phyloP scores from a whole-genome alignment of 2,888 invertebrate species.

The Diaphora mendica region DNA sequence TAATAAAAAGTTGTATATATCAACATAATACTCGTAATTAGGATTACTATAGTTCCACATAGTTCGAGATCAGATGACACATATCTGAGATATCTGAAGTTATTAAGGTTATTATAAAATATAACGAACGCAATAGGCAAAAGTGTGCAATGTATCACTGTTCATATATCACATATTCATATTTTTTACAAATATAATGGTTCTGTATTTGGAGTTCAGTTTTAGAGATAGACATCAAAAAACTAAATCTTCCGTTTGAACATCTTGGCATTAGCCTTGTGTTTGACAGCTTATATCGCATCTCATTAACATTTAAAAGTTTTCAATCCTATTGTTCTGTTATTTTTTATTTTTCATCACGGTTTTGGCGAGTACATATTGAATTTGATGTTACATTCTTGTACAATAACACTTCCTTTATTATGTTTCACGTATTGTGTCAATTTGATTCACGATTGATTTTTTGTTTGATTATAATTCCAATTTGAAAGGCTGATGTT shows the following conservation, averaged over 20 bases:
- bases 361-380: conserved; percentile 29
- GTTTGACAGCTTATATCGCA: conserved; percentile 66
- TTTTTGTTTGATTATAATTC: background rate
- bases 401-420: conserved; percentile 48
- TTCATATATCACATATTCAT: background rate
- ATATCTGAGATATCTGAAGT: no score
- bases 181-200: no score
- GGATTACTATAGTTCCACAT: no score
- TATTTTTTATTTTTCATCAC: conserved; percentile 48
- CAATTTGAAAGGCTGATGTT: background rate
- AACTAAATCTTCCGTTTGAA: background rate
- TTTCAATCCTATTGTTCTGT: conserved; percentile 65
- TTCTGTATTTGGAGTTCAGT: background rate
- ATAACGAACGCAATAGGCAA: no score
- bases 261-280: conserved; percentile 55
- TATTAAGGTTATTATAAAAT: no score
- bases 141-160: no score
- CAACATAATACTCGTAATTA: no score
- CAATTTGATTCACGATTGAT: conserved; percentile 28
- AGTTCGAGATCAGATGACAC: no score
- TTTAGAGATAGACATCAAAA: background rate
- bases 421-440: conserved; percentile 30
- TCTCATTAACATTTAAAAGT: conserved; percentile 69
- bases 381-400: conserved; percentile 43
- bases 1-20: no score